Evolutionary conservation across 2,888 invertebrate species (phyloP).

Genomic region (Phoenoteleia sp.): DNA sequence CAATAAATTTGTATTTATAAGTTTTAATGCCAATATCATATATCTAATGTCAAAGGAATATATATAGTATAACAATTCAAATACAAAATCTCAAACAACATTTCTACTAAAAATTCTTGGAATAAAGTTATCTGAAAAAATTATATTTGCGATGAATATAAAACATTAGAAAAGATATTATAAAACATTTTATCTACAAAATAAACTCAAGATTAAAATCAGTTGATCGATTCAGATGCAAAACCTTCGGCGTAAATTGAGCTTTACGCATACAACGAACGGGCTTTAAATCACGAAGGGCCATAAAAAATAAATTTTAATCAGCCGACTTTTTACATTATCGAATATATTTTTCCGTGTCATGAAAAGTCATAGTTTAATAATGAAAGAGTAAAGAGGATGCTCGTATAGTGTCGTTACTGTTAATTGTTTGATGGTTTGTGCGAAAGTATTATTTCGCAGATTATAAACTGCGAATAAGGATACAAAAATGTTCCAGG

Average conservation of each 20-base stretch:
- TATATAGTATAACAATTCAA: too few relatives aligned
- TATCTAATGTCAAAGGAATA: too few relatives aligned
- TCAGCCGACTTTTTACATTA: constrained; percentile 28
- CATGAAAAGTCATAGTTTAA: constrained; percentile 1
- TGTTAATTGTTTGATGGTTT: constrained; percentile 6
- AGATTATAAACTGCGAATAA: constrained; percentile 25
- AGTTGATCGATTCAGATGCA: constrained; percentile 44
- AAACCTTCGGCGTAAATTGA: constrained; percentile 42
- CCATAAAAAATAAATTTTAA: constrained; percentile 49
- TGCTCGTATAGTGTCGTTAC: background rate
- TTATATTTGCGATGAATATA: too few relatives aligned
- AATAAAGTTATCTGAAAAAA: too few relatives aligned
- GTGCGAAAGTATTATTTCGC: constrained; percentile 20
- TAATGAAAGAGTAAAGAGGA: constrained; percentile 1
- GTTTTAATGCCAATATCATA: too few relatives aligned
- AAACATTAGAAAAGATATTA: too few relatives aligned
- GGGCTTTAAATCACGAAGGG: constrained; percentile 37
- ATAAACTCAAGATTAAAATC: constrained; percentile 59
- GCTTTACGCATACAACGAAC: constrained; percentile 37
- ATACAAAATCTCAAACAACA: too few relatives aligned
- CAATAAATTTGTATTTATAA: too few relatives aligned
- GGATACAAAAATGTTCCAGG: constrained; percentile 17
- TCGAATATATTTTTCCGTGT: constrained; percentile 4
- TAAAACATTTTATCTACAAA: constrained; percentile 43
- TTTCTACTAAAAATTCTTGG: too few relatives aligned